Conservation (phyloP, 2,888 invertebrate species). For the Heteromyza rotundicornis region DNA sequence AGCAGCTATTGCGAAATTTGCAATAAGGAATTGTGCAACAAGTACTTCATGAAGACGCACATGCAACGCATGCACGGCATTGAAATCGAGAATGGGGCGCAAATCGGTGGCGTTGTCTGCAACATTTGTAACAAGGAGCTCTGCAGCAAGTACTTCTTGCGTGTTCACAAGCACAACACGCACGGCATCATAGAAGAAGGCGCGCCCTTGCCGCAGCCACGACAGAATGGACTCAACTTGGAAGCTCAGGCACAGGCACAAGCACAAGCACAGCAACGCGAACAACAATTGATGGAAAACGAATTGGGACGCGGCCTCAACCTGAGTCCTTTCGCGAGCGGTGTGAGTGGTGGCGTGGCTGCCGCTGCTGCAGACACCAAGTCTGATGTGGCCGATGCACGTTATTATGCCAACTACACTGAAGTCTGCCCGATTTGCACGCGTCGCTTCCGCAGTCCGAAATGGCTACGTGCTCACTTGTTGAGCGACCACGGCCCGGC, state of each 20-base stretch:
- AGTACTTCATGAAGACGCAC: conserved; percentile 99
- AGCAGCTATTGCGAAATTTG: conserved; percentile 96
- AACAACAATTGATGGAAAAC: conserved; percentile 37
- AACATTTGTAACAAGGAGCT: conserved; percentile 98
- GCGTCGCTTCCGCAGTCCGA: conserved; percentile 84
- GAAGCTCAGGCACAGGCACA: conserved; percentile 40
- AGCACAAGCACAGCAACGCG: conserved; percentile 34
- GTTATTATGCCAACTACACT: conserved; percentile 72
- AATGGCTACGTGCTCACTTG: conserved; percentile 87
- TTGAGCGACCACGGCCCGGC: conserved; percentile 81
- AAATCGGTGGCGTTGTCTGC: conserved; percentile 92
- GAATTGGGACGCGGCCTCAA: conserved; percentile 36
- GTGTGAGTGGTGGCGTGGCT: conserved; percentile 28
- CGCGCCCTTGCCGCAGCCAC: conserved; percentile 64
- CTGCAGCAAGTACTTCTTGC: conserved; percentile 96
- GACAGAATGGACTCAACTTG: conserved; percentile 55
- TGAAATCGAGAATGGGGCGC: conserved; percentile 89
- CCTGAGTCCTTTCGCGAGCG: conserved; percentile 42
- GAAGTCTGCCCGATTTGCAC: conserved; percentile 87
- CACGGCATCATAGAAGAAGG: conserved; percentile 94
- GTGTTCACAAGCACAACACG: conserved; percentile 97
- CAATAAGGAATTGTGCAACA: conserved; percentile 98
- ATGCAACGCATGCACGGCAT: conserved; percentile 99
- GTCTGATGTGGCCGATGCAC: conserved; percentile 59
- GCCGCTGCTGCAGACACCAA: conserved; percentile 26